Base-by-base conservation (phyloP, 2,888 invertebrate species). In the Alloscopus bannaensis region DNA sequence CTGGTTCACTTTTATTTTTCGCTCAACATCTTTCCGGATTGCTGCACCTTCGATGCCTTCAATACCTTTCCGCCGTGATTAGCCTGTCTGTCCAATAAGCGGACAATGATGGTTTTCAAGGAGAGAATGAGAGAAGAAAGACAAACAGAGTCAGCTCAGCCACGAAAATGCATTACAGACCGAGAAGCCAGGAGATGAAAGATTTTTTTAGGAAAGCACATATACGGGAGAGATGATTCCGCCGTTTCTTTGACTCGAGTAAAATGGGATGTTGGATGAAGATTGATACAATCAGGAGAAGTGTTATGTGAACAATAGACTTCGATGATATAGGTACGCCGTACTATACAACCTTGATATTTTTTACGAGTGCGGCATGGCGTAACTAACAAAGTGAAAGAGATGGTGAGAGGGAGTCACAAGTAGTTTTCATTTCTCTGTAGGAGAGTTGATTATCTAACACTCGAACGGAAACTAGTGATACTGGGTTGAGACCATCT, bases 1-100 rank as follows among this genome's bases (percentile, higher is more conserved):
- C n/a, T n/a, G n/a, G n/a, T n/a, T n/a, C n/a, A 28, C 8, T 28
- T 55, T 31, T n/a, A 3, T 22, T 36, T 36, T 24, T n/a, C 11
- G 3, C 18, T 57, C 57, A 20, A 40, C 60, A 40, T 13, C 64
- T 64, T 64, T 64, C 64, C 47, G 64, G 64, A 64, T 64, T 64
- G 64, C 31, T 64, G 64, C 64, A 64, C 47, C 64, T 64, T 64
- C 64, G 47, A 60, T 60, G 18, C n/a, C n/a, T n/a, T n/a, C n/a
- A n/a, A 57, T 57, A 64, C 45, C 42, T 45, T 64, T 45, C 31
- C 28, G 31, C n/a, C 40, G 31, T 45, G 45, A 36, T 62, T 57
- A 57, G 40, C 42, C 24, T 40, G 62, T 62, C 62, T 29, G 24
- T 62, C 42, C 62, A 62, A 42, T 42, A 40, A 62, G 22, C 40